Evolutionary conservation across 2,888 invertebrate genomes (phyloP).

Genomic region (Orchestes rusci): DNA sequence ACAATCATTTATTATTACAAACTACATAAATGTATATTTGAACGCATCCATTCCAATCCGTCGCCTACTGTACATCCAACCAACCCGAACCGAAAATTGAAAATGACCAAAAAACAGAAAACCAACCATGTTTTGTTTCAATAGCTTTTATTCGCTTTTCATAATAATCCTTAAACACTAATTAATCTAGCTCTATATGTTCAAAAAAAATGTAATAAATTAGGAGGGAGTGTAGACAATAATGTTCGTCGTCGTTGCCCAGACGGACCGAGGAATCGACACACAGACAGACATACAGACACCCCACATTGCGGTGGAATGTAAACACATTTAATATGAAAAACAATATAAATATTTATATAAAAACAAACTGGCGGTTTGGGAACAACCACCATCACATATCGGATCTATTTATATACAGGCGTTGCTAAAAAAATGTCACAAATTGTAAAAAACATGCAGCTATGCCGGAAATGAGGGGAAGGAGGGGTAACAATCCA

Average conservation of each 20-base stretch:
- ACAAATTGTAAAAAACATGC: slow-evolving; percentile 33
- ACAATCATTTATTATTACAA: too few species aligned
- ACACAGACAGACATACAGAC: slow-evolving; percentile 29
- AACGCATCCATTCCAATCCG: too few species aligned
- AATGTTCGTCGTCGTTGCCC: slow-evolving; percentile 38
- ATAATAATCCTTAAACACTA: slow-evolving; percentile 42
- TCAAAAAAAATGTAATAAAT: slow-evolving; percentile 40
- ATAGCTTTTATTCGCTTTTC: slow-evolving; percentile 38
- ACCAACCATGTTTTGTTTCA: slow-evolving; percentile 25
- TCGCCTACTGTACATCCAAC: background rate
- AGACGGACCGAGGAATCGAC: slow-evolving; percentile 39
- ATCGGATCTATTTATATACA: slow-evolving; percentile 38
- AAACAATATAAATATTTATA: slow-evolving; percentile 43
- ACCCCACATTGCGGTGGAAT: slow-evolving; percentile 41
- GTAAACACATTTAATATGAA: slow-evolving; percentile 37
- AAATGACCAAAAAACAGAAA: background rate
- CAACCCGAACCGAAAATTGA: background rate
- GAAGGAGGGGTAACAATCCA: slow-evolving; percentile 46
- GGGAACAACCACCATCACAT: slow-evolving; percentile 39
- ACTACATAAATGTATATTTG: too few species aligned
- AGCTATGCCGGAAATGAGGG: slow-evolving; percentile 37
- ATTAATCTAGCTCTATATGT: slow-evolving; percentile 38
- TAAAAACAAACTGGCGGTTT: slow-evolving; percentile 41
- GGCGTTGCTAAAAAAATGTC: slow-evolving; percentile 36
- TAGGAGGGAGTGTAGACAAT: slow-evolving; percentile 41